Base-by-base conservation (phyloP, 2,888 invertebrate genomes). In the Oasisia sp. region DNA sequence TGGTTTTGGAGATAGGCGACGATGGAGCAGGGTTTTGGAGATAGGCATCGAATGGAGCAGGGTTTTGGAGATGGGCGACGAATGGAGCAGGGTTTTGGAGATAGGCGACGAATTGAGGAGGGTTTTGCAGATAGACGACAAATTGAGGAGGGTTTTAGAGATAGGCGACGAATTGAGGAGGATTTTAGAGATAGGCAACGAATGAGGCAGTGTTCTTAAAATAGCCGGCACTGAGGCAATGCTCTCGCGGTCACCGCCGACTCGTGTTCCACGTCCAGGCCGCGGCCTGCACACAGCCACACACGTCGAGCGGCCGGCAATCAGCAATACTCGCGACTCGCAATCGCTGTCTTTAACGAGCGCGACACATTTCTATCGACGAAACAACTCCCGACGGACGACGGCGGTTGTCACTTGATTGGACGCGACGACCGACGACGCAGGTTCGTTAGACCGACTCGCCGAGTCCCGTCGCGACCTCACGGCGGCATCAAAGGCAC, bases 311-410 rank as follows among this genome's bases (percentile, higher is more conserved):
- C 19, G 14, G 19, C 74, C 74, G n/a, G 74, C 74, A 74, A 74
- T 74, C 74, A 74, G 74, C 74, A 74, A 19, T 19, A 27, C 74
- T n/a, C n/a, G 74, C 19, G 74, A 74, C 74, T 27, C 14, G 74
- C 74, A 74, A 74, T 74, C 74, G 74, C 74, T 74, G 3, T 74
- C 74, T 74, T 74, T 74, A 74, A 74, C 74, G 74, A 74, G 74
- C 74, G 74, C 74, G 74, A 74, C 74, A 74, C 74, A 74, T 74
- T 74, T 74, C 74, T 74, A 74, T 74, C 74, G 74, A 74, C 74
- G 74, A 74, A 74, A 74, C 74, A 74, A 74, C 27, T 74, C 74
- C 74, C 74, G 27, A 7, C 74, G 74, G 74, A 74, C 19, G 7
- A 5, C 7, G 19, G 74, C 74, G 74, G 74, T 74, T 74, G 74